Conservation (phyloP, 2,113 vertebrate species). For the Carlito syrichta region DNA sequence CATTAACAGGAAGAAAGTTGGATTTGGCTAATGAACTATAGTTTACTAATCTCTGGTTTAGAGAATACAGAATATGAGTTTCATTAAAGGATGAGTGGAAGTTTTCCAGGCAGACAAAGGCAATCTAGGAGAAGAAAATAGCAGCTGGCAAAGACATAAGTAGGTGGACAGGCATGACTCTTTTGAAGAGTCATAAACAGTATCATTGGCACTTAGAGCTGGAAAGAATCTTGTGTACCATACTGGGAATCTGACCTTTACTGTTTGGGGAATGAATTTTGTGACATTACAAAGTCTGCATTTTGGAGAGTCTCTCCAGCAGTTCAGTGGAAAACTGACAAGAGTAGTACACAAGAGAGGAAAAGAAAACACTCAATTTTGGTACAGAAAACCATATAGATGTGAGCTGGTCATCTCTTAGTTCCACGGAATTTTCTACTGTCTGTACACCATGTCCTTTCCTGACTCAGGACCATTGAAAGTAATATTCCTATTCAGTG, state of each 20-base stretch:
- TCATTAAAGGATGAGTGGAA: neutral
- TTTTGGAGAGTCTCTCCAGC: constrained; percentile 18
- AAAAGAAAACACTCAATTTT: neutral
- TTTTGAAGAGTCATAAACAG: neutral
- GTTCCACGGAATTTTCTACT: neutral
- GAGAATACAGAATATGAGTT: neutral
- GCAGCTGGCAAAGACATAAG: neutral
- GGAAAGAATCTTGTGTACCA: neutral
- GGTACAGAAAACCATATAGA: neutral
- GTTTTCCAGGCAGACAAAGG: neutral
- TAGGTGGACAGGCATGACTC: neutral
- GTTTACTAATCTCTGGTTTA: neutral
- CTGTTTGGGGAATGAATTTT: neutral
- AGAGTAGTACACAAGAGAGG: neutral
- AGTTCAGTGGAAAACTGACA: neutral
- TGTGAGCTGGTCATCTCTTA: neutral
- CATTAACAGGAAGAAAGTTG: neutral
- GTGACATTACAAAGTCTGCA: neutral
- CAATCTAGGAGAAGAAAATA: neutral
- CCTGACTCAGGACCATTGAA: neutral
- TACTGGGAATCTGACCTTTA: neutral
- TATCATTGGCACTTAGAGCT: neutral
- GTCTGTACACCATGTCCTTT: neutral
- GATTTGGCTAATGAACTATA: neutral
- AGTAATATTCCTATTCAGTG: neutral